These are phyloP conservation scores for Ruditapes philippinarum DNA, from an alignment of 1,140 invertebrate genomes.

Conservation along the genomic window DNA sequence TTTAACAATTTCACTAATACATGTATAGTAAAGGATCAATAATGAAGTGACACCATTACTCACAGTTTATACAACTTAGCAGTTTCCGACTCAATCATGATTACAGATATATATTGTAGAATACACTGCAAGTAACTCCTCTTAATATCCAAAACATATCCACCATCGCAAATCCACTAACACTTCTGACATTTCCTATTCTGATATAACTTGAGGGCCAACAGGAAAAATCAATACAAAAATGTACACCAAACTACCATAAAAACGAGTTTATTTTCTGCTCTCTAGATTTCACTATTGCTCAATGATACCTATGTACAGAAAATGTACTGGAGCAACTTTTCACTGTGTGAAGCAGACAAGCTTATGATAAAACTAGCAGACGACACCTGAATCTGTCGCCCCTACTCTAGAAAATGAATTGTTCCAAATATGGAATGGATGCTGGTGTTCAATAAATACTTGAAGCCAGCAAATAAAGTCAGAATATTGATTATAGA, in stretches of 20 bases:
- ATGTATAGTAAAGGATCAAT: not conserved
- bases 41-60: slow-evolving; percentile 8
- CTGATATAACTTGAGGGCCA: not conserved
- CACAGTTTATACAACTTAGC: slow-evolving; percentile 56
- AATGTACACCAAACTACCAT: not conserved
- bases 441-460: slow-evolving; percentile 32
- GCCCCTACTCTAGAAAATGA: not conserved
- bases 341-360: slow-evolving; percentile 10
- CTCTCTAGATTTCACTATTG: not conserved
- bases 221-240: slow-evolving; percentile 39
- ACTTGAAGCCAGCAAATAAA: not conserved
- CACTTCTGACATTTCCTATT: slow-evolving; percentile 27
- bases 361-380: not conserved
- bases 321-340: not conserved
- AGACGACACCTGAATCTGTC: not conserved
- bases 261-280: not conserved
- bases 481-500: slow-evolving; percentile 25
- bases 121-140: not conserved
- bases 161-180: slow-evolving; percentile 12
- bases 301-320: not conserved
- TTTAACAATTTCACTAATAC: too few species aligned
- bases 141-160: slow-evolving; percentile 30
- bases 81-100: slow-evolving; percentile 60
- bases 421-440: slow-evolving; percentile 19
- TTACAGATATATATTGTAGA: slow-evolving; percentile 1